Evolutionary conservation across 2,113 vertebrate genomes (phyloP).

Genomic region (Lonchura striata): DNA sequence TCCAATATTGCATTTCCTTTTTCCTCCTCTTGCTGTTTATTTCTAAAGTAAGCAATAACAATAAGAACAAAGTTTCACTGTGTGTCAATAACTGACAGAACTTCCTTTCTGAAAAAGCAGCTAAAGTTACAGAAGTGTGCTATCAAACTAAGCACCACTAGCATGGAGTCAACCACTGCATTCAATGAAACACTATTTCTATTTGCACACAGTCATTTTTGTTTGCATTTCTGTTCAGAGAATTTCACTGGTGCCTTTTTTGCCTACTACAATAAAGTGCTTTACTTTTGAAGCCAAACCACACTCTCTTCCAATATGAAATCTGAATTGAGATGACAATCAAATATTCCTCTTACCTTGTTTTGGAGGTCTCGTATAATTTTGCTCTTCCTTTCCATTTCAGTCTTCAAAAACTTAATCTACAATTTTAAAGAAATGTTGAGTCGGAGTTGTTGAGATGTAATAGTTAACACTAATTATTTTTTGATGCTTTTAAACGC

Average conservation of each 20-base stretch:
- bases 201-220: neutral
- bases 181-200: neutral
- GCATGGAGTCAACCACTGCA: neutral
- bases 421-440: constrained; percentile 58
- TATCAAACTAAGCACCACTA: neutral
- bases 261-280: neutral
- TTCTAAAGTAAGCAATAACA: neutral
- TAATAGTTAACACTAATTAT: neutral
- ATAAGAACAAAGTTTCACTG: neutral
- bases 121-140: neutral
- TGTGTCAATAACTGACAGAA: neutral
- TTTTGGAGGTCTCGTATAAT: constrained; percentile 97
- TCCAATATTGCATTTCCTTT: neutral
- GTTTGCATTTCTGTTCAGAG: neutral
- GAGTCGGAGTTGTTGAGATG: neutral
- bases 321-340: neutral
- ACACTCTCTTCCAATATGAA: neutral
- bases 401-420: constrained; percentile 96
- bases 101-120: neutral
- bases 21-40: neutral
- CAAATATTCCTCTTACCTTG: constrained; percentile 79
- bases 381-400: constrained; percentile 97
- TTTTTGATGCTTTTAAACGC: neutral
- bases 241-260: neutral
- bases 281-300: neutral